Evolutionary conservation across 2,797 vertebrate genomes (phyloP), one percentile per base, ranked within the genome.

Genomic region (Ctenochaetus hawaiiensis): DNA sequence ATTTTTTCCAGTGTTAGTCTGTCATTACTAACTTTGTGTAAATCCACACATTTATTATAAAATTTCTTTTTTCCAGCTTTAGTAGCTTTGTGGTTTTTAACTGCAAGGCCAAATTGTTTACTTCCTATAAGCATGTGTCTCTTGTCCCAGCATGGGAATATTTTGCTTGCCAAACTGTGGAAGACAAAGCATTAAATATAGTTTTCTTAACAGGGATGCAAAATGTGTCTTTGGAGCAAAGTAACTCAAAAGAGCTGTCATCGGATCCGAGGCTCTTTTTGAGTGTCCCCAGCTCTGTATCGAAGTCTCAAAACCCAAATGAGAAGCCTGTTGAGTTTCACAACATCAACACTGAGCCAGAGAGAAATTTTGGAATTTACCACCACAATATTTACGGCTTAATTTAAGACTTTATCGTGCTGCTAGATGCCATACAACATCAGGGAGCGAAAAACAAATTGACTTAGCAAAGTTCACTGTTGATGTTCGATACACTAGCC

Each of bases 1-100:
- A 56, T 58, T 57, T 49, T 49, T 56, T 64, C 45, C 45, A 69
- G 17, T 57, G 18, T 66, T 8, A 67, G 39, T 67, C 16, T 83
- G 17, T 67, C 13, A 58, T 76, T 60, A 48, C 30, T 34, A 34
- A 34, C 30, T 34, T 34, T 34, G 23, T 72, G 23, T 41, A 34
- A 34, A 34, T 34, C 30, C 30, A 34, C 30, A 34, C 26, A 72
- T 58, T 70, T 16, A 72, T 71, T 62, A 57, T 53, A 34, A 34
- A 67, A 44, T 34, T 34, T 30, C 6, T 4, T 51, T 10, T 57
- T 65, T 52, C 13, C 26, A 57, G 30, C n/a, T 34, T 43, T 20
- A 53, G 61, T 51, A 5, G 48, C 2, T 7, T 4, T 54, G 51
- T 48, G 41, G 51, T 1, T 17, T 23, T 18, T 8, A 8, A 1